These are phyloP conservation scores for Cryptoprocta ferox DNA, from an alignment of 2,797 vertebrate species.

Conservation along the genomic window DNA sequence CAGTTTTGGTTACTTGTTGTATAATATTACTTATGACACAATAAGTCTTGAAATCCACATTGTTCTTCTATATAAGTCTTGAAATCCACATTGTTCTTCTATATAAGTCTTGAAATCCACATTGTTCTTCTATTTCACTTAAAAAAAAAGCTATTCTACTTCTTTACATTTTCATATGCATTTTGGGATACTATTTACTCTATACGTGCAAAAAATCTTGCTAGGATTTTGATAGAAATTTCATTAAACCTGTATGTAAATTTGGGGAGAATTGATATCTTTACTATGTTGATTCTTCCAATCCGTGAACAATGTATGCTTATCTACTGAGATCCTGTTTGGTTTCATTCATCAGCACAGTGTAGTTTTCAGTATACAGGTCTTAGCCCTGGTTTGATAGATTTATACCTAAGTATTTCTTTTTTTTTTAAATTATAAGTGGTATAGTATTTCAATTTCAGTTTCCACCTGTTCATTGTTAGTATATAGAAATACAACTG, in stretches of 20 bases:
- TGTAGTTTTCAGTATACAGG: neutral
- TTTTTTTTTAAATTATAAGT: neutral
- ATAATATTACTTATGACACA: neutral
- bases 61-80: neutral
- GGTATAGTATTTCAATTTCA: neutral
- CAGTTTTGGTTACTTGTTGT: neutral
- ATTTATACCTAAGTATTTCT: neutral
- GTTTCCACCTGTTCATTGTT: neutral
- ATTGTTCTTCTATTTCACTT: neutral
- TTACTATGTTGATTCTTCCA: neutral
- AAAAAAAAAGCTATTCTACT: neutral
- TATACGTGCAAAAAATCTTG: neutral
- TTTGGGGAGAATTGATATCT: neutral
- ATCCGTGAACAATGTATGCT: neutral
- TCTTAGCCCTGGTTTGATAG: neutral
- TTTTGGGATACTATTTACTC: conserved; percentile 4
- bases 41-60: neutral
- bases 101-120: neutral
- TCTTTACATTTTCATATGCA: neutral
- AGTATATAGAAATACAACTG: neutral
- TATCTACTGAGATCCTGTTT: neutral
- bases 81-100: neutral
- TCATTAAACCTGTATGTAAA: neutral
- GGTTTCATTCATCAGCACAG: neutral
- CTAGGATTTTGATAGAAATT: neutral